Base-by-base conservation (phyloP, 2,797 vertebrate genomes). In the Ctenopoma multispine region DNA sequence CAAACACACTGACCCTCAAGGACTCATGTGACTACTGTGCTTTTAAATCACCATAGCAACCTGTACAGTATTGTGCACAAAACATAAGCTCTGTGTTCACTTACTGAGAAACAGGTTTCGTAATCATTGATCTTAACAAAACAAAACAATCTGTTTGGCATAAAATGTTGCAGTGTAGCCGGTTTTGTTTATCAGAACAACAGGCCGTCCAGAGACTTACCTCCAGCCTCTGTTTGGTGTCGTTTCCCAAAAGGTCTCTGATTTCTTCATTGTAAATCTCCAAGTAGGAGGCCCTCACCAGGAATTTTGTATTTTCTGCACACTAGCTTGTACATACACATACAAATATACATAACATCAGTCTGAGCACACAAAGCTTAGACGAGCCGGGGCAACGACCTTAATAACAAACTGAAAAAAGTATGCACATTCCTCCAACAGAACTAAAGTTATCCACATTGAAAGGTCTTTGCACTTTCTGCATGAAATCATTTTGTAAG, bases 221-320 rank as follows among this genome's bases (percentile, higher is more conserved):
- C 96, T 98, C 96, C 80, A 97, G 81, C 88, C 93, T 96, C 80
- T 96, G 96, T 82, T 97, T 97, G 82, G 95, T 94, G 86, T 97
- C 95, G 11, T 85, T 87, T 70, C 96, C 97, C 56, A 96, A 88
- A 71, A 98, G 95, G 86, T 98, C 96, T 75, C 92, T 64, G 69
- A 96, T 76, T 44, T 97, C 96, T 86, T 98, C 96, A 0, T 95
- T 97, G 92, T 96, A 97, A 82, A 97, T 98, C 90, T 98, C 96
- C 80, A 98, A 89, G 89, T 93, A 97, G 50, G 96, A 97, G 17
- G 95, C 95, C 85, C 96, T 93, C 64, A 97, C 94, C 78, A 96
- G 91, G 87, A 97, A 96, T 77, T 96, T 96, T 8, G 96, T 93
- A 29, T 96, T 95, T 91, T 97, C 96, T 63, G 97, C 95, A 90